Conservation (phyloP, 1,140 invertebrate species). For the Drosophila gunungcola region DNA sequence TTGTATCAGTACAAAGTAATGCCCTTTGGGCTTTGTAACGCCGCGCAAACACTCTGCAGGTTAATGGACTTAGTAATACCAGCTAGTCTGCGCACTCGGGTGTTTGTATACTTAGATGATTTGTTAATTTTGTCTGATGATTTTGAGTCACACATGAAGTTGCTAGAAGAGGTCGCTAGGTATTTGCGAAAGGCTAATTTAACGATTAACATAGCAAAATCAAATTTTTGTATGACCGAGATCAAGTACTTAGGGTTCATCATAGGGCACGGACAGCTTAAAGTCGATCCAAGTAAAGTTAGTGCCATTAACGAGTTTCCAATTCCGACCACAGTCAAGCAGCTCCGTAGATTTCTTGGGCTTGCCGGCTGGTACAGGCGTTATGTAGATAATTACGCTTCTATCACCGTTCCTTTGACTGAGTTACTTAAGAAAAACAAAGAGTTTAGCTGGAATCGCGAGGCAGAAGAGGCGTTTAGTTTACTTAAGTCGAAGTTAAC, state of each 20-base stretch:
- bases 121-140: constrained; percentile 81
- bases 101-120: constrained; percentile 85
- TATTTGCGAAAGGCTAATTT: constrained; percentile 30
- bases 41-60: constrained; percentile 3
- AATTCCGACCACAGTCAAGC: too few relatives aligned
- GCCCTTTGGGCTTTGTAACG: not conserved
- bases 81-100: constrained; percentile 26
- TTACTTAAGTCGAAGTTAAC: too few relatives aligned
- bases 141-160: constrained; percentile 83
- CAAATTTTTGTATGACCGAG: constrained; percentile 42
- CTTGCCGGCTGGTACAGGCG: too few relatives aligned
- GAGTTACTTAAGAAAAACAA: too few relatives aligned
- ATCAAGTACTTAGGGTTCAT: constrained; percentile 14
- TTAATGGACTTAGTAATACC: constrained; percentile 19
- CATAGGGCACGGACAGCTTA: too few relatives aligned
- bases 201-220: not conserved
- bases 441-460: too few relatives aligned
- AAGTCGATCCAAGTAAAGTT: too few relatives aligned
- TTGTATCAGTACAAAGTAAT: not conserved
- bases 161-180: constrained; percentile 25
- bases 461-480: too few relatives aligned
- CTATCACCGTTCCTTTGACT: too few relatives aligned
- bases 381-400: too few relatives aligned
- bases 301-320: too few relatives aligned
- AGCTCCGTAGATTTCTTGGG: too few relatives aligned